Percentiles rank a stretch among this genome's conserved stretches.
Evolutionary conservation across 2,113 vertebrate species (phyloP).

Genomic region (Indri indri): DNA sequence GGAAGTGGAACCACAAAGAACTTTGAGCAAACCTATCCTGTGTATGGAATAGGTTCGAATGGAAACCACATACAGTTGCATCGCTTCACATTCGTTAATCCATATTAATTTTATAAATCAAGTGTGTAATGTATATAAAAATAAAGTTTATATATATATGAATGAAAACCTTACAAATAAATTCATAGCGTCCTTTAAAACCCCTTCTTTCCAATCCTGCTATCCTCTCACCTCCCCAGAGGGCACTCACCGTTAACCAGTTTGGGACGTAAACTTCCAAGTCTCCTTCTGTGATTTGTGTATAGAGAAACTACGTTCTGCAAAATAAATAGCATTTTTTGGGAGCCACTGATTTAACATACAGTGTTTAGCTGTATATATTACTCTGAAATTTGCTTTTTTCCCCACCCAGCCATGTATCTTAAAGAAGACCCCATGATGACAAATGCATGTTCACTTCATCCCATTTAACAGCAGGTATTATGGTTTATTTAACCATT

Average conservation of each 20-base stretch:
- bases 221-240: background rate
- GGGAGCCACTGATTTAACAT: background rate
- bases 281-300: background rate
- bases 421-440: background rate
- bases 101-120: background rate
- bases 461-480: background rate
- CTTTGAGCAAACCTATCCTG: background rate
- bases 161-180: background rate
- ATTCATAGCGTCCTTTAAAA: background rate
- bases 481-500: background rate
- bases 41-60: background rate
- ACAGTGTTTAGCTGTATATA: background rate
- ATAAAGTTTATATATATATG: background rate
- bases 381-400: background rate
- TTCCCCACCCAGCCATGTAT: background rate
- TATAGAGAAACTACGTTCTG: background rate
- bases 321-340: background rate
- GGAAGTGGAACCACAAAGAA: background rate
- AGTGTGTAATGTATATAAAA: background rate
- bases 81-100: background rate
- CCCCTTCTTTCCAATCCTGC: background rate
- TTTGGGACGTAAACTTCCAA: background rate
- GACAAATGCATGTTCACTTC: background rate
- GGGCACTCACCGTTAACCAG: background rate
- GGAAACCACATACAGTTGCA: background rate